phyloP scores from a whole-genome alignment of 2,113 vertebrate species.

The Psettodes erumei region DNA sequence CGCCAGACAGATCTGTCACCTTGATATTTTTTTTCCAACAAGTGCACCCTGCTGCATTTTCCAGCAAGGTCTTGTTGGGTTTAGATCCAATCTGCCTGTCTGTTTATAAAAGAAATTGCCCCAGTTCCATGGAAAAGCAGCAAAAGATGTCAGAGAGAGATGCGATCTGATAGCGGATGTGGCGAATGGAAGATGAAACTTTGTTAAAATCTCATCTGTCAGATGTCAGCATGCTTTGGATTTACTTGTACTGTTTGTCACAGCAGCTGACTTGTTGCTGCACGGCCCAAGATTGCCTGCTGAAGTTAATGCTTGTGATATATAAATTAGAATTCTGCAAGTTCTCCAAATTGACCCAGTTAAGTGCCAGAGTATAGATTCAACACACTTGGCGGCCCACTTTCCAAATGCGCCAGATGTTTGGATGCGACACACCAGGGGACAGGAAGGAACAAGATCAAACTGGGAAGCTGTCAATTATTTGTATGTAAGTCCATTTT shows the following conservation, averaged over 20 bases:
- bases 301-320: slow-evolving; percentile 20
- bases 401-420: slow-evolving; percentile 72
- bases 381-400: slow-evolving; percentile 55
- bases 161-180: slow-evolving; percentile 34
- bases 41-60: slow-evolving; percentile 30
- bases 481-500: slow-evolving; percentile 37
- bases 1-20: slow-evolving; percentile 36
- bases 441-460: slow-evolving; percentile 62
- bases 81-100: slow-evolving; percentile 58
- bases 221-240: slow-evolving; percentile 40
- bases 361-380: slow-evolving; percentile 43
- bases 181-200: slow-evolving; percentile 48
- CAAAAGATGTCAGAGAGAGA: slow-evolving; percentile 47
- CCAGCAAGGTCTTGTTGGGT: slow-evolving; percentile 32
- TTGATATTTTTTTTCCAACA: slow-evolving; percentile 43
- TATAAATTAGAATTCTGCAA: slow-evolving; percentile 45
- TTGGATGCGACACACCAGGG: slow-evolving; percentile 45
- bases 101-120: slow-evolving; percentile 52
- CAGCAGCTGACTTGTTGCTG: slow-evolving; percentile 26
- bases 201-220: slow-evolving; percentile 57
- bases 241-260: slow-evolving; percentile 21
- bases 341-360: slow-evolving; percentile 54
- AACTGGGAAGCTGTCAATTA: slow-evolving; percentile 61
- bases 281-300: not conserved
- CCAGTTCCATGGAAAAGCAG: slow-evolving; percentile 40